Base-by-base conservation (phyloP, 2,888 invertebrate species). In the Phorcus lineatus region DNA sequence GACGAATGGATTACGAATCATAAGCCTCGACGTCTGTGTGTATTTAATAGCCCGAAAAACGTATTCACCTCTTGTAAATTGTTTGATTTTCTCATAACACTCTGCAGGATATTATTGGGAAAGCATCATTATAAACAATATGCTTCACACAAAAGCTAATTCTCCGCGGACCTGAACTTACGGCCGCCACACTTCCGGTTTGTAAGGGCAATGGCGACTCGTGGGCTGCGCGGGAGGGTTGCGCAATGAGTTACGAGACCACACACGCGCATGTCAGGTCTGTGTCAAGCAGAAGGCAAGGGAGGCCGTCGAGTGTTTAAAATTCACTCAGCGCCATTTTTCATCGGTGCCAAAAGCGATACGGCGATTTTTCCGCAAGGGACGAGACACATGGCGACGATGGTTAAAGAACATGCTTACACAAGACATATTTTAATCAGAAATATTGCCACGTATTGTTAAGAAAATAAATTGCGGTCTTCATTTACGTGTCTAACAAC, bases 141-240 rank as follows among this genome's bases (percentile, higher is more conserved):
- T 53, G 75, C 75, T 22, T 75, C 31, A 24, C 53, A 75, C 47
- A 52, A 74, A 74, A 52, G 74, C n/a, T 22, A 40, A 52, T 36
- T 67, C 74, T 52, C 52, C 22, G 74, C 40, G 28, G 52, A 74
- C 52, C 22, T 74, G 47, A 74, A 75, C 75, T 24, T 24, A 53
- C 36, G 75, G n/a, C 31, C 53, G 52, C 75, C 75, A 75, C 24
- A 53, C 75, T 75, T 75, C 75, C 75, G 75, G 75, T 52, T 75
- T 75, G 40, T 75, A 17, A 53, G 31, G 55, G 76, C 54, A 53
- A 55, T 28, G 31, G 31, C 54, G 76, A 52, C 55, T 16, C 76
- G 76, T 36, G 76, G 28, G 54, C 28, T 76, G 76, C 76, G 76
- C 55, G 28, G 16, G 31, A n/a, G 52, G 28, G 55, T 31, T 76